Evolutionary conservation across 2,888 invertebrate genomes (phyloP), one percentile per base, ranked within the genome.

Genomic region (Selenia dentaria): DNA sequence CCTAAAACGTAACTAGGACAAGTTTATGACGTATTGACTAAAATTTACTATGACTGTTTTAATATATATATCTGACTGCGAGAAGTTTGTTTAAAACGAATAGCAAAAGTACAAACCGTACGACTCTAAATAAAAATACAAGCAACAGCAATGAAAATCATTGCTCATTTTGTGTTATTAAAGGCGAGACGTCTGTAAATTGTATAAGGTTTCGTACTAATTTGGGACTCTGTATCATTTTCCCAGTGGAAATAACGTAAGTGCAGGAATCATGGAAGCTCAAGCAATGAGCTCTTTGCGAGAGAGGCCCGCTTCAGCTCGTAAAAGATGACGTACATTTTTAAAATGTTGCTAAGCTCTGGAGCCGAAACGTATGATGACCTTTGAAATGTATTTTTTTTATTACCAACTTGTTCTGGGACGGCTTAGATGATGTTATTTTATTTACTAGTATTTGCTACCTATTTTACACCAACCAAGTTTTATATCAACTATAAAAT

Each of bases 161-260:
- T 22, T 8, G 2, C 3, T 22, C 3, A 18, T 10, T 20, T 16
- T 9, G 8, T 20, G 18, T 11, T n/a, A 27, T 14, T 39, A 39
- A 18, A 25, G 9, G 6, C 26, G 9, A 35, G 25, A 40, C 11
- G 20, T 28, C 39, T 16, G 29, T 10, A 39, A 39, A 47, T 32
- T 37, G 31, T 27, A 16, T 27, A 32, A 11, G 47, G 36, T 22
- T 47, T 50, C 54, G 18, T 41, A 44, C 36, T 51, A 51, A 51
- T 51, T 49, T 40, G 16, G 47, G 58, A 45, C 54, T 47, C 58
- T 36, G 28, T 50, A 54, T 51, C 37, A 57, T 55, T 57, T 56
- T 57, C 71, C 66, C 71, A 33, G 40, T 60, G 70, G 71, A 64
- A 69, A 71, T 68, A 63, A 54, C 27, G 44, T 57, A 57, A 66